Evolutionary conservation across 1,140 invertebrate species (phyloP), one percentile per base, ranked within the genome.

Genomic region (Himalopsyche phryganea): DNA sequence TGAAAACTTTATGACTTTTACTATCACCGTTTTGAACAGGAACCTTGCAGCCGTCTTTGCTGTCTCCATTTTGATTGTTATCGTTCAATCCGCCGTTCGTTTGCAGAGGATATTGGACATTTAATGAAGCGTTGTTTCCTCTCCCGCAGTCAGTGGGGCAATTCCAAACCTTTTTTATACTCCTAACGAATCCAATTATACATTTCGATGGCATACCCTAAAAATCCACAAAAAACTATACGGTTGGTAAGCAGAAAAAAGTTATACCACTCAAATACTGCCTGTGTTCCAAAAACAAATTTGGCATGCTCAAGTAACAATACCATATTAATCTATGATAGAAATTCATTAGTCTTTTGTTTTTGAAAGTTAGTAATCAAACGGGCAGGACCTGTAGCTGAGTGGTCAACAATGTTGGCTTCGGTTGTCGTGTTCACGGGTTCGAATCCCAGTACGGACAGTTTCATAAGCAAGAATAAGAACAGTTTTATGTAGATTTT

Each of bases 1-100:
- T 78, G 40, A 74, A 73, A 42, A 78, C 74, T 1, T 65, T 61
- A 0, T 70, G 72, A 6, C 67, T 67, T 13, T 71, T 71, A 47
- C 47, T 67, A 15, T 61, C 66, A 10, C 47, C 54, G 2, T 10
- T 9, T 20, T 40, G 10, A 10, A 3, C 9, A 3, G 23, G 13
- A 11, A 15, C 40, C 13, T 10, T 41, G 40, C 40, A 41, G 40
- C 70, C 53, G 70, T 69, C n/a, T 13, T 71, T 71, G 48, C 47
- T 67, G 18, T 61, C 66, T 7, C 47, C 52, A 2, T 10, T 9
- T 20, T 40, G 10, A 10, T 72, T 0, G 67, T 75, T 47, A 71
- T 73, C 20, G 19, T 23, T 56, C 36, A 23, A 13, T 32, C 13
- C 17, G 41, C 6, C 23, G 44, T 48, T 50, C 13, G n/a, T 4